Evolutionary conservation across 2,888 invertebrate species (phyloP).

Genomic region (Mimachlamys varia): DNA sequence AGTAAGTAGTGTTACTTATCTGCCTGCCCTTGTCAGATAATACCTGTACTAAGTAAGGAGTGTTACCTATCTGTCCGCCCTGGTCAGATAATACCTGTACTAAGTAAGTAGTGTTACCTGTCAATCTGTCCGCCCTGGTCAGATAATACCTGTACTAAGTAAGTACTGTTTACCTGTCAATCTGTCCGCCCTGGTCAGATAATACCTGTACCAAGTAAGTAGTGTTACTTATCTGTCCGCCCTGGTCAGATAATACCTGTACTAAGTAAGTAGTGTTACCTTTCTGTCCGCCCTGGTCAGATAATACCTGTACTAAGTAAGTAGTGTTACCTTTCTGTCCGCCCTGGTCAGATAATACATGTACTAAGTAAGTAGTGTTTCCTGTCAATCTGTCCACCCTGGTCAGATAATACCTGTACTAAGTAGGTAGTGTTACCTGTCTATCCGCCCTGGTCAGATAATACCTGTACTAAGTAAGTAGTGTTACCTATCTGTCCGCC

Average conservation of each 20-base stretch:
- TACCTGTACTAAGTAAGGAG: not conserved
- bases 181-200: not conserved
- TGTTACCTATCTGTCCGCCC: not conserved
- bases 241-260: not conserved
- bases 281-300: not conserved
- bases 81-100: not conserved
- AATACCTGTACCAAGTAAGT: not conserved
- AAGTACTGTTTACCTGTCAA: too few relatives aligned
- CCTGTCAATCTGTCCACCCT: too few relatives aligned
- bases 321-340: too few relatives aligned
- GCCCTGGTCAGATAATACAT: too few relatives aligned
- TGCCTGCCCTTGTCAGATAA: not conserved
- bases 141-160: not conserved
- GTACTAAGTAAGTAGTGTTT: too few relatives aligned
- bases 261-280: too few relatives aligned
- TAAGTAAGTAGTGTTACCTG: too few relatives aligned
- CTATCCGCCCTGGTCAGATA: too few relatives aligned
- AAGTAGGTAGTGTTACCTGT: too few relatives aligned
- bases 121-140: constrained; percentile 6
- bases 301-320: not conserved
- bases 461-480: too few relatives aligned
- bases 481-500: constrained; percentile 1
- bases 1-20: too few relatives aligned
- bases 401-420: too few relatives aligned
- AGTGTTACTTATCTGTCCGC: not conserved